Base-by-base conservation (phyloP, 2,797 vertebrate species). In the Sebastes matsubarae region DNA sequence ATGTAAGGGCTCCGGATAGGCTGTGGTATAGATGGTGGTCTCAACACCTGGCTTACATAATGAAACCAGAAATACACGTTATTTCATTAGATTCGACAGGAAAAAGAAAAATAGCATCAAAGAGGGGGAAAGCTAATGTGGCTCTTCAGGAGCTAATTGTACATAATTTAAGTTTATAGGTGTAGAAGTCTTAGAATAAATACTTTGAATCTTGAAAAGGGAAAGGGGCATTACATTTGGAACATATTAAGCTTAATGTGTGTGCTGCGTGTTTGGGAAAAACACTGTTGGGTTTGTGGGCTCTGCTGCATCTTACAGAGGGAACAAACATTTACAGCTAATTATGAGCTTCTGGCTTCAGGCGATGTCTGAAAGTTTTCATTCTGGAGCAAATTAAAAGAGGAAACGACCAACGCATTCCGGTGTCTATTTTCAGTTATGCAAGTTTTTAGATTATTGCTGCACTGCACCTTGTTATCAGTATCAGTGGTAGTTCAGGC, bases 101-200 rank as follows among this genome's bases (percentile, higher is more conserved):
- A 72, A 80, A 64, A 22, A 38, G 22, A 70, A 75, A 85, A 77
- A 71, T 32, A 75, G 78, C 59, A 84, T 80, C 61, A 87, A 87
- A 79, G 36, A 5, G 54, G 54, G 25, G 25, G 5, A 8, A 29
- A 36, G 52, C 3, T 68, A 36, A 68, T 50, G 68, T 50, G 75
- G 52, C 77, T 66, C 18, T 1, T 54, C 32, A 8, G n/a, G 46
- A 36, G 61, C 36, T 81, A 81, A 87, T 10, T 73, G 54, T 46
- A 79, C 54, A 68, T 61, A n/a, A 86, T 87, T 82, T 69, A 0
- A 75, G 52, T 89, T 87, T 85, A 75, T 81, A 59, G 63, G 29
- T 67, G 52, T 30, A 42, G 61, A 70, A 57, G 59, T 76, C 54
- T 76, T 71, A 70, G 68, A 83, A 86, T 70, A 75, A 73, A 63